Percentiles rank a stretch among this genome's conserved stretches.
Conservation (phyloP, 2,888 invertebrate species). For the Vanessa cardui region DNA sequence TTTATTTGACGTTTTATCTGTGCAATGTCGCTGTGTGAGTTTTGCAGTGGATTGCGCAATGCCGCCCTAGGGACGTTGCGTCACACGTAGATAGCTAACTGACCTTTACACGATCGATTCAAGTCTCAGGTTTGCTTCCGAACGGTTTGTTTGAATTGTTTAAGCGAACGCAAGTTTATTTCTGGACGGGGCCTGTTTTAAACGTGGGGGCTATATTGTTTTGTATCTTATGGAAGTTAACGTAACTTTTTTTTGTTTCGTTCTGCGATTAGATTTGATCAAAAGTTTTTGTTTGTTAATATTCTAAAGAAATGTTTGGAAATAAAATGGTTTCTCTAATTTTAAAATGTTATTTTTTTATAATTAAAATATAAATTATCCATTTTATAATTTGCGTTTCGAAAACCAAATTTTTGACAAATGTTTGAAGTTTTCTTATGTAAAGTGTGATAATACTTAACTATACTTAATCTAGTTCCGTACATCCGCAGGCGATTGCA, state of each 20-base stretch:
- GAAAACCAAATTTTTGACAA: too few species aligned
- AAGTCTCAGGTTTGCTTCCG: slow-evolving; percentile 41
- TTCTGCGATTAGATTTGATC: neutral
- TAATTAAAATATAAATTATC: too few species aligned
- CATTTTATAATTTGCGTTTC: too few species aligned
- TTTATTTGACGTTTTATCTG: slow-evolving; percentile 32
- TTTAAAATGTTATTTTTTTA: too few species aligned
- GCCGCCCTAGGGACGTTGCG: slow-evolving; percentile 66
- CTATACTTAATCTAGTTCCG: slow-evolving; percentile 60
- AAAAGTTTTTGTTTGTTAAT: neutral
- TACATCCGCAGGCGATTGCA: slow-evolving; percentile 79
- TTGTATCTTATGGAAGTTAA: slow-evolving; percentile 6
- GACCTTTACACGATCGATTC: slow-evolving; percentile 78
- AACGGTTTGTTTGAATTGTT: slow-evolving; percentile 31
- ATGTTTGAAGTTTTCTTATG: neutral
- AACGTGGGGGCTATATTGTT: slow-evolving; percentile 4
- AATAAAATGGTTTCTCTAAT: too few species aligned
- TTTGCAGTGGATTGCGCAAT: slow-evolving; percentile 73
- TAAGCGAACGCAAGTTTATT: slow-evolving; percentile 9
- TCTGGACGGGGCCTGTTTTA: neutral
- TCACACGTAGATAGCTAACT: slow-evolving; percentile 66
- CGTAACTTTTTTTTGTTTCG: slow-evolving; percentile 7
- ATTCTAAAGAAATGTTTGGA: neutral
- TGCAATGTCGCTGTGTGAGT: slow-evolving; percentile 39
- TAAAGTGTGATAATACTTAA: neutral